A percentile compares a stretch with the other conserved stretches of the same genome.
Evolutionary conservation across 2,888 invertebrate species (phyloP).

Genomic region (Andrena praecox): DNA sequence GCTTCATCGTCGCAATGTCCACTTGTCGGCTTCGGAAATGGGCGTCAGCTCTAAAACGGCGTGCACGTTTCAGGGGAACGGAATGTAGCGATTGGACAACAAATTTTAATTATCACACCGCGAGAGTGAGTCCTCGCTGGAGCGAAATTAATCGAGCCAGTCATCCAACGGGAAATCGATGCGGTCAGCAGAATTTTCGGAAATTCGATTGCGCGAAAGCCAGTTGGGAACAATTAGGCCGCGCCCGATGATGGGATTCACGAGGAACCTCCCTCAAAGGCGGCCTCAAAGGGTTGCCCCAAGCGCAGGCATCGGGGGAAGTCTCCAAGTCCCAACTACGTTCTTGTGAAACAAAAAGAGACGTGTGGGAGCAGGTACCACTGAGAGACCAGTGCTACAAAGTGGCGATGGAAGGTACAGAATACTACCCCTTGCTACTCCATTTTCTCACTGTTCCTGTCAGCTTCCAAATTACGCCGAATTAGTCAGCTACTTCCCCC

Average conservation of each 20-base stretch:
- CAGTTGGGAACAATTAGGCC: conserved; percentile 40
- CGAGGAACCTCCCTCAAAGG: conserved; percentile 26
- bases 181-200: conserved; percentile 40
- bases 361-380: too few species aligned
- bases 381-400: too few species aligned
- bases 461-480: too few species aligned
- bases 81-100: conserved; percentile 75
- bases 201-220: conserved; percentile 48
- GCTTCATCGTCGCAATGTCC: too few species aligned
- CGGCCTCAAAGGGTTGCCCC: conserved; percentile 21
- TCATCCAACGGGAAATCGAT: conserved; percentile 53
- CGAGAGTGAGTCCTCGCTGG: conserved; percentile 66
- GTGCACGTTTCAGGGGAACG: conserved; percentile 38
- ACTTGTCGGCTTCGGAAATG: too few species aligned
- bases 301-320: neutral
- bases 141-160: conserved; percentile 74
- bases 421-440: too few species aligned
- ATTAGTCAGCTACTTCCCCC: too few species aligned
- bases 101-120: conserved; percentile 80
- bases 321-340: neutral
- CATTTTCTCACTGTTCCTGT: too few species aligned
- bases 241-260: conserved; percentile 39
- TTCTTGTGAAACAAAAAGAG: neutral
- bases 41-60: too few species aligned
- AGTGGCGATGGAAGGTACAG: too few species aligned